Conservation (phyloP, 2,113 vertebrate genomes). For the Python bivittatus region DNA sequence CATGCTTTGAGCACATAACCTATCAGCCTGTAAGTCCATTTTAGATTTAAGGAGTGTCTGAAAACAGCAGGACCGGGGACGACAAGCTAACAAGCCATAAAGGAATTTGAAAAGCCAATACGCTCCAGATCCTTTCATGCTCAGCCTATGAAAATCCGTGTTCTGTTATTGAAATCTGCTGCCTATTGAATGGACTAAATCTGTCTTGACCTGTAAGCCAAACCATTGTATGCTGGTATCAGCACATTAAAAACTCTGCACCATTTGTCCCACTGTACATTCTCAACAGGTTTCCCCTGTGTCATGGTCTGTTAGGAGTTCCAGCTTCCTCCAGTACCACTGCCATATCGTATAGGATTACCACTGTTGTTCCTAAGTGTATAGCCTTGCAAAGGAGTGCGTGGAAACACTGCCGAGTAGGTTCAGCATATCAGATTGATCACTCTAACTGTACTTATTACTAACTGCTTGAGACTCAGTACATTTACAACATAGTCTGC, state of each 20-base stretch:
- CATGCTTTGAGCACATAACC: background rate
- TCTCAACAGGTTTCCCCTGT: background rate
- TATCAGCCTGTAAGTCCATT: background rate
- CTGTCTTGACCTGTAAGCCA: background rate
- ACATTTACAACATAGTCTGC: conserved; percentile 53
- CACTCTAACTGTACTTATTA: background rate
- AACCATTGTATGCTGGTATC: background rate
- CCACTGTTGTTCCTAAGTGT: background rate
- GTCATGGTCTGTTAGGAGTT: background rate
- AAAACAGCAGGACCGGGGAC: background rate
- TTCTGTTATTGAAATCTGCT: background rate
- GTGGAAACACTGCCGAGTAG: background rate
- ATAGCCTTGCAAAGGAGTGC: background rate
- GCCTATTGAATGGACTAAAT: background rate
- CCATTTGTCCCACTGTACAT: background rate
- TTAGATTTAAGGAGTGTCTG: background rate
- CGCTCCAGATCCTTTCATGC: background rate
- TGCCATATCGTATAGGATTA: background rate
- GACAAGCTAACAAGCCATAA: background rate
- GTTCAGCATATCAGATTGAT: background rate
- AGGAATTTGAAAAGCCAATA: background rate
- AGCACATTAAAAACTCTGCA: background rate
- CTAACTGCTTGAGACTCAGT: conserved; percentile 9
- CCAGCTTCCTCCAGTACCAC: background rate
- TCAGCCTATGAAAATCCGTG: background rate